Conservation (phyloP, 1,140 invertebrate genomes). For the Halotydeus destructor region DNA sequence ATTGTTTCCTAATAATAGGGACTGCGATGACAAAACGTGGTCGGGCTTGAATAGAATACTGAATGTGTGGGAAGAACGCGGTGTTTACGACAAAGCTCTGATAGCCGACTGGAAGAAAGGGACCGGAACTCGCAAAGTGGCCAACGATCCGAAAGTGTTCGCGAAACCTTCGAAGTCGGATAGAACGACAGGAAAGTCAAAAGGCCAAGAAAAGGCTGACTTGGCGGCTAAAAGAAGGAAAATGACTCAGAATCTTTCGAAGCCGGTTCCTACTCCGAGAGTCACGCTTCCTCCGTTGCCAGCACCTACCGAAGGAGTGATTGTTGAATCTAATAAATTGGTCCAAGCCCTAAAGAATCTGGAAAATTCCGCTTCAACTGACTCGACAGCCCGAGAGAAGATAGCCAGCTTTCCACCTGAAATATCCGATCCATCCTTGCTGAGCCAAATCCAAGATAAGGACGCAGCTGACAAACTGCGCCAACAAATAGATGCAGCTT, state of each 20-base stretch:
- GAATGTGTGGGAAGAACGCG: constrained; percentile 78
- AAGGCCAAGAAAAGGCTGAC: neutral
- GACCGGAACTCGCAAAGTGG: neutral
- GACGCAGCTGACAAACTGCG: constrained; percentile 45
- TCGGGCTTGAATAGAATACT: constrained; percentile 60
- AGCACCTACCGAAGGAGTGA: constrained; percentile 3
- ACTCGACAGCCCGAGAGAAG: constrained; percentile 69
- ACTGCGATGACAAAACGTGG: constrained; percentile 48
- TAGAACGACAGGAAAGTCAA: too few species aligned
- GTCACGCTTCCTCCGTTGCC: too few species aligned
- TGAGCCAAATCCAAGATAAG: constrained; percentile 44
- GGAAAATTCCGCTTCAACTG: constrained; percentile 79
- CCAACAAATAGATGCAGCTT: constrained; percentile 60
- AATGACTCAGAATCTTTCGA: neutral
- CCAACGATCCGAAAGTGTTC: constrained; percentile 1
- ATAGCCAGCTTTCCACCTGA: constrained; percentile 80
- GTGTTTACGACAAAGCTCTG: constrained; percentile 66
- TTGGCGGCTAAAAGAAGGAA: neutral
- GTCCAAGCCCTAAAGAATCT: constrained; percentile 44
- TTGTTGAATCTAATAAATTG: constrained; percentile 25
- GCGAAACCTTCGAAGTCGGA: neutral
- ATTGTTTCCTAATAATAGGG: constrained; percentile 28
- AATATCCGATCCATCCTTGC: constrained; percentile 68
- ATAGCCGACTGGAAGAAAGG: constrained; percentile 40
- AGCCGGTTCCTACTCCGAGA: neutral